A percentile compares a stretch with the other conserved stretches of the same genome.
Conservation (phyloP, 2,797 vertebrate species). For the Enteromius paludinosus region DNA sequence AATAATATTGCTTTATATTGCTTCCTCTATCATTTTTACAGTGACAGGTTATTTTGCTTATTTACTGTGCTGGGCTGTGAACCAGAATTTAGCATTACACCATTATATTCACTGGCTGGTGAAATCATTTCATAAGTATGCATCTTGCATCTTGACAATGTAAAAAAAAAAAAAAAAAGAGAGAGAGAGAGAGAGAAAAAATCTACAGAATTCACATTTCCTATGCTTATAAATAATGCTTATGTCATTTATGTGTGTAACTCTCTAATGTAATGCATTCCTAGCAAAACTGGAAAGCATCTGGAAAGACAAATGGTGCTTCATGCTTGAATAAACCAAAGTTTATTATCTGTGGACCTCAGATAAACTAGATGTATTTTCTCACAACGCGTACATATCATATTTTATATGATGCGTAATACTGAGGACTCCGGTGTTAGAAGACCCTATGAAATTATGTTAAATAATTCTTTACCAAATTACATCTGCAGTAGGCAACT, state of each 20-base stretch:
- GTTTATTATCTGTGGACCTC: slow-evolving; percentile 14
- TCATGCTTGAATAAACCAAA: slow-evolving; percentile 15
- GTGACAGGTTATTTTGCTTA: slow-evolving; percentile 13
- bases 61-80: slow-evolving; percentile 2
- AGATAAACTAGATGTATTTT: neutral
- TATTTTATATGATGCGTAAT: neutral
- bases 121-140: slow-evolving; percentile 3
- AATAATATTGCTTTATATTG: neutral
- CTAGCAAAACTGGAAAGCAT: neutral
- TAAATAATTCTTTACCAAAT: neutral
- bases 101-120: slow-evolving; percentile 11
- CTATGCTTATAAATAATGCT: neutral
- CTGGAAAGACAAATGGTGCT: neutral
- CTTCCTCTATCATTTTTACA: slow-evolving; percentile 18
- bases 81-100: slow-evolving; percentile 9
- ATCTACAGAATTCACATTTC: neutral
- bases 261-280: slow-evolving; percentile 10
- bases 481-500: neutral
- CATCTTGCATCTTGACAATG: neutral
- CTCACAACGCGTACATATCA: neutral
- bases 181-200: too few species aligned
- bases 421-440: neutral
- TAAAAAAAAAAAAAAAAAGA: neutral
- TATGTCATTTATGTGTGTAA: neutral
- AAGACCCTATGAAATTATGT: neutral